Percentiles rank a stretch among this genome's conserved stretches.
Evolutionary conservation across 2,888 invertebrate genomes (phyloP).

Genomic region (Chymomyza fuscimana): DNA sequence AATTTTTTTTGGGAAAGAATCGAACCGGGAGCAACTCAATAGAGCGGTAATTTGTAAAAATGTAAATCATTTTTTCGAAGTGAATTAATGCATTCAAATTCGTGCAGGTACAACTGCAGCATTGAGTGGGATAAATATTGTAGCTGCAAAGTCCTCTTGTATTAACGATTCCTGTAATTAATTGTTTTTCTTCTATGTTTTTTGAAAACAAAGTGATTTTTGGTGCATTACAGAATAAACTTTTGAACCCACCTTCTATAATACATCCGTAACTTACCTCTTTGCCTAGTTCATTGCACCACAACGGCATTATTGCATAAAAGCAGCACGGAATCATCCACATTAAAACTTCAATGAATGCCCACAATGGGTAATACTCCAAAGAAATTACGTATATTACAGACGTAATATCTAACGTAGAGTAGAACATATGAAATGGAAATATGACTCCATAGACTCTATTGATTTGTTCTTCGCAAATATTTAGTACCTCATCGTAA

Average conservation of each 20-base stretch:
- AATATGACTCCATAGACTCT: slow-evolving; percentile 11
- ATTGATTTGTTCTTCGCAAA: slow-evolving; percentile 12
- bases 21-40: no score
- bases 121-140: no score
- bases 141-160: no score
- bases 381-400: neutral
- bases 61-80: no score
- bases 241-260: neutral
- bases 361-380: neutral
- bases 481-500: slow-evolving; percentile 4
- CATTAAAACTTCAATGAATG: neutral
- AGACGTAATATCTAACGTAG: neutral
- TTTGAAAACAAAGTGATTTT: no score
- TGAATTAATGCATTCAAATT: no score
- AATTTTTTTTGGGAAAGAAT: no score
- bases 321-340: neutral
- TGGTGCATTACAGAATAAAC: neutral
- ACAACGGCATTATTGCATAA: slow-evolving; percentile 7
- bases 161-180: no score
- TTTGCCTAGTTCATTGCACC: slow-evolving; percentile 1
- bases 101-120: no score
- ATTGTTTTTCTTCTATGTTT: no score
- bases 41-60: no score
- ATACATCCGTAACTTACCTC: slow-evolving; percentile 12
- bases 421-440: slow-evolving; percentile 10